Evolutionary conservation across 1,140 invertebrate species (phyloP), one percentile per base, ranked within the genome.

Genomic region (Leptopilina clavipes): DNA sequence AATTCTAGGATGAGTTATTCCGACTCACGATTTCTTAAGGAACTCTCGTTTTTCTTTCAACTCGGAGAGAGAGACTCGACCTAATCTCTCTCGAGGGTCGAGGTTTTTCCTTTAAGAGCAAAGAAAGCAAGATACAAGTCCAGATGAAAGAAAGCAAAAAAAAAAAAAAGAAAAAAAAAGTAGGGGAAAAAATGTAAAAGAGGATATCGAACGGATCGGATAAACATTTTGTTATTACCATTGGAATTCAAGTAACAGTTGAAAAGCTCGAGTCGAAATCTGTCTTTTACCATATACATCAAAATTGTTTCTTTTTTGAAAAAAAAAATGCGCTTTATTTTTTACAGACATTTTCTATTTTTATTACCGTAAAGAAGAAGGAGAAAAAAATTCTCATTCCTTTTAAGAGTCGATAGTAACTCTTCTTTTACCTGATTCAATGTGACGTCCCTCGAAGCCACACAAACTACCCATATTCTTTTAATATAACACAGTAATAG

Each of bases 41-140:
- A 72, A 76, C 59, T 75, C 74, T 75, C 74, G 37, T 65, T 45
- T 70, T 65, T 48, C 74, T 70, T 71, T 25, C 44, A n/a, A 25
- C 31, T 25, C 48, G 2, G 43, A 45, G 31, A 45, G 43, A 45
- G 31, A 45, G 31, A 54, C 14, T 43, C 70, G 17, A 73, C 71
- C 72, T 77, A 77, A 77, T 76, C 71, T 71, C 72, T 73, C 43
- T 75, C 71, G 52, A 56, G 70, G 75, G 31, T 73, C 56, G 25
- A 74, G 76, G 40, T 52, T 76, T 48, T 70, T 75, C 59, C 56
- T 70, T 70, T 48, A 31, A 19, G 59, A 75, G 65, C 65, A 75
- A 22, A 52, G 59, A 75, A 65, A 70, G 70, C 31, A 18, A 52
- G 73, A 75, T 48, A 48, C 19, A 70, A 75, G 40, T 25, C 37